Percentiles rank a stretch among this genome's conserved stretches.
Evolutionary conservation across 2,113 vertebrate species (phyloP).

Genomic region (Siniperca knerii): DNA sequence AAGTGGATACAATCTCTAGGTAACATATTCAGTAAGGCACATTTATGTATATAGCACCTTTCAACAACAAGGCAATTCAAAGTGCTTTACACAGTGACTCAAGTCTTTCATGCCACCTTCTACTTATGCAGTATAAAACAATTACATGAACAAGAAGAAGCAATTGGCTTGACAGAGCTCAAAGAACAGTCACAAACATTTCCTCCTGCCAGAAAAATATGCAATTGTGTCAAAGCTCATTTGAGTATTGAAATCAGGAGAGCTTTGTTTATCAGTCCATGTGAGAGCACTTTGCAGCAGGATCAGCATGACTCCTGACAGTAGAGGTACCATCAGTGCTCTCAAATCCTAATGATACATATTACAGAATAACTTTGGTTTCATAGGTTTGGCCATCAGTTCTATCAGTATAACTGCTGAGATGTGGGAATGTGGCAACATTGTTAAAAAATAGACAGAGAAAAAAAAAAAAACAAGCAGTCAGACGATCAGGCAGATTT

Average conservation of each 20-base stretch:
- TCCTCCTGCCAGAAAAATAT: not conserved
- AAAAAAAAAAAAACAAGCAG: not conserved
- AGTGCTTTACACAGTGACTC: not conserved
- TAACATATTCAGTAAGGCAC: not conserved
- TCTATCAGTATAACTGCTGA: not conserved
- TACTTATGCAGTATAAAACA: not conserved
- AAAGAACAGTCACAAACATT: not conserved
- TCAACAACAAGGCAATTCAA: not conserved
- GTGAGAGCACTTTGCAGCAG: not conserved
- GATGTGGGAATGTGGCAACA: not conserved
- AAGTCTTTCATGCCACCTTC: not conserved
- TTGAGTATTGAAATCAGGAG: not conserved
- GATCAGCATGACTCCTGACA: not conserved
- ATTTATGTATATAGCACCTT: not conserved
- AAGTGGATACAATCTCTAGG: not conserved
- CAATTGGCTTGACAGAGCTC: constrained; percentile 1
- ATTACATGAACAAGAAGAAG: constrained; percentile 17
- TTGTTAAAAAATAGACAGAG: too few species aligned
- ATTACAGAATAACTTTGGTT: not conserved
- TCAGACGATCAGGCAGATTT: not conserved
- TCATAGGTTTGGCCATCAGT: not conserved
- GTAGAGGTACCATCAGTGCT: not conserved
- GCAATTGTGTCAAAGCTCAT: not conserved
- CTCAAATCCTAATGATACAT: not conserved
- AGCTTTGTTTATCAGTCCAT: not conserved